Evolutionary conservation across 2,797 vertebrate species (phyloP), one percentile per base, ranked within the genome.

Genomic region (Pyrocephalus nanus): DNA sequence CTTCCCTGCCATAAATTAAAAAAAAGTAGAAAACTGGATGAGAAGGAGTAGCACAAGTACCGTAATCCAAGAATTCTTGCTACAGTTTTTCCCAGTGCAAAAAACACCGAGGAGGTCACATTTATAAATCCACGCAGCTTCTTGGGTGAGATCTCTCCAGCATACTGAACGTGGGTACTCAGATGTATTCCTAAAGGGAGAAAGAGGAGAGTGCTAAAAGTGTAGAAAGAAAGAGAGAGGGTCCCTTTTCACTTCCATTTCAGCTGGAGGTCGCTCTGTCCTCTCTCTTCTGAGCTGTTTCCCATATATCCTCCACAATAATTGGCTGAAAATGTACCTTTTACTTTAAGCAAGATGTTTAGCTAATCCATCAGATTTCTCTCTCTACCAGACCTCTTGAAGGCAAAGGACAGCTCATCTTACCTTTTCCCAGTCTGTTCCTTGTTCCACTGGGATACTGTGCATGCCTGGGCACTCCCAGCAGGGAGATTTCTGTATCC

Each of bases 71-170:
- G 97, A 72, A 99, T 97, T 92, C 99, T 99, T 85, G 98, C 99
- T 76, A 98, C 85, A 42, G 98, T 95, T 13, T 99, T 98, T 51
- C 99, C 99, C 36, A 99, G 98, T 12, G 99, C 97, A 26, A 98
- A 97, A 94, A 99, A 99, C 87, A 99, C 97, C 6, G 98, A 97
- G 8, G 98, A 98, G 10, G 98, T 98, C 91, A 98, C 90, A 11
- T 98, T 98, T 78, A 98, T 93, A 4, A 99, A 98, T 20, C 99
- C 99, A 85, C 98, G 97, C 14, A 99, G 85, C 93, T 98, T 98
- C 97, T 98, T 99, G 4, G 99, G 99, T 30, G 99, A 98, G 65
- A 98, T 98, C 97, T 99, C 99, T 92, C 98, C 98, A 92, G 99
- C 98, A 92, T 99, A 99, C 98, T 99, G 99, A 65, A 98, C 96